Evolutionary conservation across 1,140 invertebrate genomes (phyloP).

Genomic region (Anastatus disparis): DNA sequence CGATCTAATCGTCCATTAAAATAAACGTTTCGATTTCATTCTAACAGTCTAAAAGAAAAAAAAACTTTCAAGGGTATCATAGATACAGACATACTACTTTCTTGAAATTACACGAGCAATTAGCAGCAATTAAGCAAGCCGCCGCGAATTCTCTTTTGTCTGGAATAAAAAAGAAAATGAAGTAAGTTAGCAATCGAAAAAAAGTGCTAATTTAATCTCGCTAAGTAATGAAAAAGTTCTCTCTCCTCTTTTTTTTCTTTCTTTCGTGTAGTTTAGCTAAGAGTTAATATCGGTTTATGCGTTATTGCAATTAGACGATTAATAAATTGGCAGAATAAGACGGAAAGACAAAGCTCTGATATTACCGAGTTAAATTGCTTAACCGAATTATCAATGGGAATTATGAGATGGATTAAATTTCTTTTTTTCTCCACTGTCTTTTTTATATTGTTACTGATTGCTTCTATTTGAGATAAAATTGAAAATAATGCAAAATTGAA

Average conservation of each 20-base stretch:
- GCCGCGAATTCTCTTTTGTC: background rate
- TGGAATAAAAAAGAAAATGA: conserved; percentile 6
- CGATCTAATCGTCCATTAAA: background rate
- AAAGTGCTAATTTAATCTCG: conserved; percentile 27
- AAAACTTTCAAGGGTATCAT: too few species aligned
- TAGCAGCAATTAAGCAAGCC: conserved; percentile 11
- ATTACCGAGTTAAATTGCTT: conserved; percentile 18
- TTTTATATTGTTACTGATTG: too few species aligned
- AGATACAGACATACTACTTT: too few species aligned
- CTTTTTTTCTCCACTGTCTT: too few species aligned
- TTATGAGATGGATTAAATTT: background rate
- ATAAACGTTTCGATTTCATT: background rate
- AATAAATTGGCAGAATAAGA: conserved; percentile 35
- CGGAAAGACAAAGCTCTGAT: too few species aligned
- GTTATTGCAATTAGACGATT: conserved; percentile 22
- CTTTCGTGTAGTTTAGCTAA: background rate
- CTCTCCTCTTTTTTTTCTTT: background rate
- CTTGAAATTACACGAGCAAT: conserved; percentile 22
- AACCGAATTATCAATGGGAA: conserved; percentile 15
- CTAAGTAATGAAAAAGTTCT: background rate
- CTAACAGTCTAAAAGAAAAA: too few species aligned
- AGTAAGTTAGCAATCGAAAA: too few species aligned
- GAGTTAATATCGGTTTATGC: background rate
- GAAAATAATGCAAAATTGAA: background rate
- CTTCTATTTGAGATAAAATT: too few species aligned